Evolutionary conservation across 2,113 vertebrate genomes (phyloP).

Genomic region (Tautogolabrus adspersus): DNA sequence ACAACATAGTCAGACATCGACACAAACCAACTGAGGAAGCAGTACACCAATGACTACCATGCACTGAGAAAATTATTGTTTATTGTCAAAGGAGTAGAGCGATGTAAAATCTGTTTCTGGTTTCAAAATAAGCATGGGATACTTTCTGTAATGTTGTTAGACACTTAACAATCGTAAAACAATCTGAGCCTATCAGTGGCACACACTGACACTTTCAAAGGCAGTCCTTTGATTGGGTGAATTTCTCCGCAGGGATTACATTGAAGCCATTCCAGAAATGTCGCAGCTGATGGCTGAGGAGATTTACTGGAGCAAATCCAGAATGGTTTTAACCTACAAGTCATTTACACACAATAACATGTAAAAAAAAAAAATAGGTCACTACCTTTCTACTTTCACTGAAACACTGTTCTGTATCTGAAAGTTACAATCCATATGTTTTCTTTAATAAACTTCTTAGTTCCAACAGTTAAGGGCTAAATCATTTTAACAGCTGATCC

Average conservation of each 20-base stretch:
- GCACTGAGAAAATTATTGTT: no score
- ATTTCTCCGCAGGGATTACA: background rate
- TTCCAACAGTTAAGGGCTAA: background rate
- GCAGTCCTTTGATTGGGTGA: background rate
- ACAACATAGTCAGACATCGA: no score
- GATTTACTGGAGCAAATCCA: background rate
- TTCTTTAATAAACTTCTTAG: no score
- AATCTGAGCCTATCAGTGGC: background rate
- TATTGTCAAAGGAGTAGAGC: no score
- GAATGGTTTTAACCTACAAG: background rate
- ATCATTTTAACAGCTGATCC: background rate
- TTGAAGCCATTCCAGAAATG: background rate
- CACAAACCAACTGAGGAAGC: no score
- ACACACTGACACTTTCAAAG: no score
- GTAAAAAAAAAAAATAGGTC: background rate
- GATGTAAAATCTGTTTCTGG: no score
- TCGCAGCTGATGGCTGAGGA: background rate
- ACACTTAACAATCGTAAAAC: background rate
- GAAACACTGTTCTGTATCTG: background rate
- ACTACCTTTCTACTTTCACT: background rate
- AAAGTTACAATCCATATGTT: background rate
- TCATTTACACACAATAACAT: background rate
- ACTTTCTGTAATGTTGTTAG: background rate
- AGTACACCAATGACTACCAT: no score
- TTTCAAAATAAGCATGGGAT: background rate